Evolutionary conservation across 2,797 vertebrate species (phyloP).

Genomic region (Gymnoscopelus microlampas): DNA sequence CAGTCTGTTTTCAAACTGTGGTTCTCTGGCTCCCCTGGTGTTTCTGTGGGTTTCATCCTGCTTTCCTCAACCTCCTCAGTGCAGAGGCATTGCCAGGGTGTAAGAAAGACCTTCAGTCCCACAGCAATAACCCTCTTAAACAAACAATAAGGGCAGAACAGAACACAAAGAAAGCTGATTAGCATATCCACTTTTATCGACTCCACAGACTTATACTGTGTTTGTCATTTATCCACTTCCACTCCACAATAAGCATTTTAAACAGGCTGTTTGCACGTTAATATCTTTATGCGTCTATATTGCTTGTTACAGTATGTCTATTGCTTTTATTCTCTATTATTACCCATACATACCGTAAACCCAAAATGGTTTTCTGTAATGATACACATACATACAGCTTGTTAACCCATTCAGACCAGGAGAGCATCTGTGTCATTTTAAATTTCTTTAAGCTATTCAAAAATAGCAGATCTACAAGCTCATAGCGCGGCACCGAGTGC

Average conservation of each 20-base stretch:
- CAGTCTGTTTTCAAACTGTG: slow-evolving; percentile 25
- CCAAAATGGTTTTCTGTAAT: too few relatives aligned
- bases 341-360: too few relatives aligned
- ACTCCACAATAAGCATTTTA: slow-evolving; percentile 22
- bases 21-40: slow-evolving; percentile 34
- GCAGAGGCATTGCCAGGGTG: slow-evolving; percentile 43
- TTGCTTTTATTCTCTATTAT: not conserved
- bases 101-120: slow-evolving; percentile 51
- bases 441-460: too few relatives aligned
- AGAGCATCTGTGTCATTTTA: too few relatives aligned
- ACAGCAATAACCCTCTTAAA: slow-evolving; percentile 53
- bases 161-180: slow-evolving; percentile 46
- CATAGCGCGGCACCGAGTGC: too few relatives aligned
- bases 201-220: slow-evolving; percentile 35
- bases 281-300: not conserved
- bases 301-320: not conserved
- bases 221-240: slow-evolving; percentile 44
- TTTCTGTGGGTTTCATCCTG: slow-evolving; percentile 38
- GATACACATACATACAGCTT: too few relatives aligned
- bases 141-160: slow-evolving; percentile 40
- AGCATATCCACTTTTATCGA: slow-evolving; percentile 55
- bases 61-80: slow-evolving; percentile 39
- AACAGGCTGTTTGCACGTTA: slow-evolving; percentile 19
- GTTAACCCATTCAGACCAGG: too few relatives aligned
- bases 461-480: too few relatives aligned